Conservation (phyloP, 64 coral and sea anemone genomes). For the Porites lutea region DNA sequence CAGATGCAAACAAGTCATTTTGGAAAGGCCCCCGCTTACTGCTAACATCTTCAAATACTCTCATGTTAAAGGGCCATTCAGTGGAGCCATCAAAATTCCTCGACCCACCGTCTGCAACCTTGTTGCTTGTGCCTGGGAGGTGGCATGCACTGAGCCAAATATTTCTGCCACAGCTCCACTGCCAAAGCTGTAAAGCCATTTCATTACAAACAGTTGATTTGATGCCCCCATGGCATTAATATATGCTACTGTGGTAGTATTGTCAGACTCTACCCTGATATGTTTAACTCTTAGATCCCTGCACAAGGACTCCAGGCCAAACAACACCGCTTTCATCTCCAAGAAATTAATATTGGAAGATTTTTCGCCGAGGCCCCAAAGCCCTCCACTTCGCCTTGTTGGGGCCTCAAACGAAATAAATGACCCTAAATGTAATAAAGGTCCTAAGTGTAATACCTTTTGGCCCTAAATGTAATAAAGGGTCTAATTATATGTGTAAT, state of each 20-base stretch:
- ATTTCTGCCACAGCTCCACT: not conserved
- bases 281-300: too few relatives aligned
- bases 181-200: constrained; percentile 18
- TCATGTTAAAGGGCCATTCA: not conserved
- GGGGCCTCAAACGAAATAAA: too few relatives aligned
- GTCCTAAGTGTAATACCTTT: too few relatives aligned
- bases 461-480: too few relatives aligned
- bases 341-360: too few relatives aligned
- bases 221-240: constrained; percentile 35
- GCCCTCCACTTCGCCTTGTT: too few relatives aligned
- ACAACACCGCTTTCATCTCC: too few relatives aligned
- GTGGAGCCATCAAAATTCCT: not conserved
- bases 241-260: constrained; percentile 37
- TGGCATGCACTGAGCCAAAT: constrained; percentile 31
- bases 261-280: too few relatives aligned
- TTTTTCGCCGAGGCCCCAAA: too few relatives aligned
- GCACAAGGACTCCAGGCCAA: too few relatives aligned
- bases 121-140: not conserved
- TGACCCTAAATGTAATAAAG: too few relatives aligned
- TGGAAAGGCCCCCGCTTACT: not conserved
- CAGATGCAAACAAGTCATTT: not conserved
- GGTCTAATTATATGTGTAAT: too few relatives aligned
- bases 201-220: constrained; percentile 22
- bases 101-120: not conserved
- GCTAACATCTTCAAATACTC: not conserved